phyloP scores from a whole-genome alignment of 2,888 invertebrate species.

The Bhutanitis thaidina region DNA sequence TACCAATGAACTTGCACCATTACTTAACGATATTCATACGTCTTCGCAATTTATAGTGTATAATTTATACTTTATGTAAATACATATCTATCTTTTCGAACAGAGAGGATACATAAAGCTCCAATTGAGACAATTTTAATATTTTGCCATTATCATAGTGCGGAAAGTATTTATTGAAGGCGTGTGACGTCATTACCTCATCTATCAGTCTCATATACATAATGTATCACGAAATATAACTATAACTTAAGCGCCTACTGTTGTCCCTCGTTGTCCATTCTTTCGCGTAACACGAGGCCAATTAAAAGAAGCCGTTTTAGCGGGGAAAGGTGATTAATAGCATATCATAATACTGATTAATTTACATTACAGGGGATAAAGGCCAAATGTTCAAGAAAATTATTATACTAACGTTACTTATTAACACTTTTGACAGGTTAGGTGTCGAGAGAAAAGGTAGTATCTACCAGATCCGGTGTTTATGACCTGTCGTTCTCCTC shows the following conservation, averaged over 20 bases:
- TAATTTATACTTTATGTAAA: conserved; percentile 3
- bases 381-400: background rate
- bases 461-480: too few relatives aligned
- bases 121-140: conserved; percentile 1
- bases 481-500: too few relatives aligned
- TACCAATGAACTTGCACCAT: too few relatives aligned
- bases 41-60: conserved; percentile 4
- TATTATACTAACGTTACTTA: too few relatives aligned
- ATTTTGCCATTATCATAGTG: too few relatives aligned
- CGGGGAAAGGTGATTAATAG: conserved; percentile 1
- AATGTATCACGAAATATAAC: too few relatives aligned
- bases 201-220: too few relatives aligned
- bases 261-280: background rate
- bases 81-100: background rate
- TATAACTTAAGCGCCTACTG: too few relatives aligned
- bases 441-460: too few relatives aligned
- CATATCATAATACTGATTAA: conserved; percentile 6
- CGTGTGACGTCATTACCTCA: too few relatives aligned
- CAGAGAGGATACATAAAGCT: background rate
- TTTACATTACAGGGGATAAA: background rate
- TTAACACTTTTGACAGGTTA: too few relatives aligned
- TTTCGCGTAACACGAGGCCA: conserved; percentile 4
- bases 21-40: background rate
- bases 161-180: too few relatives aligned
- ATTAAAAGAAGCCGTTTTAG: conserved; percentile 5